A percentile compares a stretch with the other conserved stretches of the same genome.
phyloP scores from a whole-genome alignment of 1,140 invertebrate genomes.

The Nebria ingens region DNA sequence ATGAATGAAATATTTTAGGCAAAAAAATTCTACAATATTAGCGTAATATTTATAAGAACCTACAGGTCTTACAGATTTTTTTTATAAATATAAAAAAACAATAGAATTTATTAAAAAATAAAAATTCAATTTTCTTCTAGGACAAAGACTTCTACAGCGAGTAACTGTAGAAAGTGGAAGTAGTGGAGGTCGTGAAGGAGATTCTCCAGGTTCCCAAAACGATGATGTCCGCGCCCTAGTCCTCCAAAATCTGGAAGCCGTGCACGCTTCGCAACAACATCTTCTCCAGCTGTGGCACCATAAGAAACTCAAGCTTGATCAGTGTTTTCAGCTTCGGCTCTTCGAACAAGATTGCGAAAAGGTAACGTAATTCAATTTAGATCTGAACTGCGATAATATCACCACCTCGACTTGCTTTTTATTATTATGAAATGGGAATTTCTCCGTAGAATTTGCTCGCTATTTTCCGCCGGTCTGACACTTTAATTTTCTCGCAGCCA shows the following conservation, averaged over 20 bases:
- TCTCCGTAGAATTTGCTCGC: no score
- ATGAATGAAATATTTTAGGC: no score
- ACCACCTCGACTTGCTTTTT: no score
- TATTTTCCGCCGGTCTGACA: no score
- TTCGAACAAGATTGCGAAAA: slow-evolving; percentile 98
- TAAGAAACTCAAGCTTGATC: slow-evolving; percentile 85
- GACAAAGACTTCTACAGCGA: slow-evolving; percentile 41
- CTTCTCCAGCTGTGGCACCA: slow-evolving; percentile 88
- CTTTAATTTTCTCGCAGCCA: no score
- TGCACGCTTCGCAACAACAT: slow-evolving; percentile 80
- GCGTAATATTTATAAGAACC: not conserved
- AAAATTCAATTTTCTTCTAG: slow-evolving; percentile 33
- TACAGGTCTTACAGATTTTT: no score
- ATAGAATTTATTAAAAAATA: not conserved
- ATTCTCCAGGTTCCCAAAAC: slow-evolving; percentile 29
- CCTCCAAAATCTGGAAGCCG: slow-evolving; percentile 66
- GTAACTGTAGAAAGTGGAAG: slow-evolving; percentile 30
- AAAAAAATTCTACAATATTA: no score
- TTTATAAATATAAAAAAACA: slow-evolving; percentile 1
- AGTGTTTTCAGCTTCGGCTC: slow-evolving; percentile 86
- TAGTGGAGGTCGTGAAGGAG: slow-evolving; percentile 35
- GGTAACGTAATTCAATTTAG: no score
- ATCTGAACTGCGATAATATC: no score
- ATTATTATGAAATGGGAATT: no score
- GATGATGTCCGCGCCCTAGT: slow-evolving; percentile 45